phyloP scores from a whole-genome alignment of 2,113 vertebrate genomes.

The Cyanistes caeruleus region DNA sequence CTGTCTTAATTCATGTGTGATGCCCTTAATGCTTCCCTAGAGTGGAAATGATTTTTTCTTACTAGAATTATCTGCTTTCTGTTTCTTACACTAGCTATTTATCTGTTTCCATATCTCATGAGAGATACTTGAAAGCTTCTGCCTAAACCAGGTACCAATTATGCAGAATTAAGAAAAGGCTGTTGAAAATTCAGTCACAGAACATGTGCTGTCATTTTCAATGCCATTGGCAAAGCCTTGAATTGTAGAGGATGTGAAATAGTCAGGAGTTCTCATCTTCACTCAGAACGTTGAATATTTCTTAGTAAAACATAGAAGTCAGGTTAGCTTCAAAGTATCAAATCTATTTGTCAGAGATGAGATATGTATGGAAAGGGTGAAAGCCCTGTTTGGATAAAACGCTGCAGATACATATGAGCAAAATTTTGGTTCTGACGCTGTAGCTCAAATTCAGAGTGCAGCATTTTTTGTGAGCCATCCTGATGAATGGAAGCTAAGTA shows the following conservation, averaged over 20 bases:
- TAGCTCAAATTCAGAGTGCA: neutral
- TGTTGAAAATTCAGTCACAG: constrained; percentile 70
- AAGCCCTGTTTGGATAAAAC: neutral
- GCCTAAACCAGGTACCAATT: constrained; percentile 70
- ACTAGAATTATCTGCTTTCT: constrained; percentile 71
- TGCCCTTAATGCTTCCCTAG: constrained; percentile 37
- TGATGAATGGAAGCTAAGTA: neutral
- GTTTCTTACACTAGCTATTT: constrained; percentile 71
- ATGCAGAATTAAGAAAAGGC: constrained; percentile 62
- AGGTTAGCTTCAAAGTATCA: neutral
- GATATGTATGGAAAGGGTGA: neutral
- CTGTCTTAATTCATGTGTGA: constrained; percentile 61
- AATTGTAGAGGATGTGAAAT: constrained; percentile 48
- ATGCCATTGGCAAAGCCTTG: neutral
- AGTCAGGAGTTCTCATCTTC: neutral
- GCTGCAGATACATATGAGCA: neutral
- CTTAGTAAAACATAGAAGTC: neutral
- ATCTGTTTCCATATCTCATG: constrained; percentile 68
- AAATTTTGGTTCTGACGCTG: neutral
- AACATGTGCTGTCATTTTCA: constrained; percentile 57
- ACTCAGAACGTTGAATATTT: neutral
- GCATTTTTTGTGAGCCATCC: neutral
- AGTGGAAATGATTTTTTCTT: constrained; percentile 59
- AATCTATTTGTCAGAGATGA: neutral
- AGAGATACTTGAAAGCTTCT: constrained; percentile 54